A percentile compares a stretch with the other conserved stretches of the same genome.
Evolutionary conservation across 2,113 vertebrate species (phyloP).

Genomic region (Tauraco erythrolophus): DNA sequence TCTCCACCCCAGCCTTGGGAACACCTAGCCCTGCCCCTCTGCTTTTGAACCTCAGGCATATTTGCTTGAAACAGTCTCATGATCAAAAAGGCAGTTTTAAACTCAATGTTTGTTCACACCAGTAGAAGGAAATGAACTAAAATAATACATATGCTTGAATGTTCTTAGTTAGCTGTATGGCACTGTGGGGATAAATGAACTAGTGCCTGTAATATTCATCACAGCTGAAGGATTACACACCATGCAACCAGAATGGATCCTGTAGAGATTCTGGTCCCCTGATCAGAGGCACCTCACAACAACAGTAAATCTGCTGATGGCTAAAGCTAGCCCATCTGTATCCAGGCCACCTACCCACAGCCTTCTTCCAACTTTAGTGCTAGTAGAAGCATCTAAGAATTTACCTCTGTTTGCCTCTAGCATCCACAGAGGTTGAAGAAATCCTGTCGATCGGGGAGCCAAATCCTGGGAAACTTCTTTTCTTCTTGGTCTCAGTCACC

Average conservation of each 20-base stretch:
- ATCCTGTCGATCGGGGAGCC: slow-evolving; percentile 87
- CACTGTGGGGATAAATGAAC: not conserved
- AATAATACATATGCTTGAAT: not conserved
- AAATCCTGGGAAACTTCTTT: slow-evolving; percentile 88
- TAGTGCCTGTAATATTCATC: not conserved
- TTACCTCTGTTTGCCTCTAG: slow-evolving; percentile 88
- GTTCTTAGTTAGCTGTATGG: not conserved
- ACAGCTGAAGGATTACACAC: not conserved
- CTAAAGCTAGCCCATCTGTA: not conserved
- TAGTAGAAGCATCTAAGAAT: not conserved
- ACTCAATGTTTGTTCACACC: not conserved
- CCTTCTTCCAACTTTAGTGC: not conserved
- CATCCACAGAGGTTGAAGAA: slow-evolving; percentile 79
- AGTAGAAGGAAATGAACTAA: not conserved
- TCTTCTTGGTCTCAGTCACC: slow-evolving; percentile 89
- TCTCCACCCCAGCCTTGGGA: not conserved
- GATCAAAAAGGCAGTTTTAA: not conserved
- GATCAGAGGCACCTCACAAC: not conserved
- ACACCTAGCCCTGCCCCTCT: not conserved
- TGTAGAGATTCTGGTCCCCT: not conserved
- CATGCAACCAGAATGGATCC: not conserved
- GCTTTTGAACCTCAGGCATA: not conserved
- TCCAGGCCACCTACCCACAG: not conserved
- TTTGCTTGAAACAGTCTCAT: not conserved
- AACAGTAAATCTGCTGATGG: not conserved